Conservation (phyloP, 2,888 invertebrate genomes). For the Lordiphosa fenestrarum region DNA sequence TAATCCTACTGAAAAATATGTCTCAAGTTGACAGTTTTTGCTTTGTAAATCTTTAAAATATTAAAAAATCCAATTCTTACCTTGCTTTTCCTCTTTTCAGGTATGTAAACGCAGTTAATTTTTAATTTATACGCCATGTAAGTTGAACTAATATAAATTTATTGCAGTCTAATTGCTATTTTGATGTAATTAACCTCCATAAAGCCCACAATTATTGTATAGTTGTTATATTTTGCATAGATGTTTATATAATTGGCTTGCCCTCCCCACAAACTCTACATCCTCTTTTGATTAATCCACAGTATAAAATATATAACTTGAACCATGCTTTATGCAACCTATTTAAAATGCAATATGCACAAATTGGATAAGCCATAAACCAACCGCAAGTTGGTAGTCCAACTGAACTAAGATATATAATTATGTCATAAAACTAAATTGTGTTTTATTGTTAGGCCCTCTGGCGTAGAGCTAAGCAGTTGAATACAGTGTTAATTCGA, state of each 20-base stretch:
- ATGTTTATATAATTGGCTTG: conserved; percentile 35
- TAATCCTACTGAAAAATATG: conserved; percentile 28
- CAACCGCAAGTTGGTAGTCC: conserved; percentile 19
- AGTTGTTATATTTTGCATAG: conserved; percentile 18
- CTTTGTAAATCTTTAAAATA: background rate
- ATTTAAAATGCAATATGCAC: conserved; percentile 36
- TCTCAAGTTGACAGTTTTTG: background rate
- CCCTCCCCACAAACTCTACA: background rate
- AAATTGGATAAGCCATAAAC: conserved; percentile 16
- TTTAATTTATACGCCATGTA: background rate
- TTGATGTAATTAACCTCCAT: conserved; percentile 56
- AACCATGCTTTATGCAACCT: conserved; percentile 36
- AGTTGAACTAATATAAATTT: no score
- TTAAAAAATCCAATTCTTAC: background rate
- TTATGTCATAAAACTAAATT: conserved; percentile 39
- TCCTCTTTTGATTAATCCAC: conserved; percentile 16
- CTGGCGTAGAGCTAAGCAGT: conserved; percentile 4
- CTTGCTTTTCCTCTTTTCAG: conserved; percentile 26
- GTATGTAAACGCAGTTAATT: conserved; percentile 24
- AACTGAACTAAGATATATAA: conserved; percentile 25
- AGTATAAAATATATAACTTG: conserved; percentile 6
- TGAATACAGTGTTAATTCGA: background rate
- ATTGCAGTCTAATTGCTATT: conserved; percentile 39
- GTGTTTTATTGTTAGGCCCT: conserved; percentile 34
- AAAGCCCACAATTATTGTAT: conserved; percentile 23